Conservation (phyloP, 2,888 invertebrate species). For the Epistrophe grossulariae region DNA sequence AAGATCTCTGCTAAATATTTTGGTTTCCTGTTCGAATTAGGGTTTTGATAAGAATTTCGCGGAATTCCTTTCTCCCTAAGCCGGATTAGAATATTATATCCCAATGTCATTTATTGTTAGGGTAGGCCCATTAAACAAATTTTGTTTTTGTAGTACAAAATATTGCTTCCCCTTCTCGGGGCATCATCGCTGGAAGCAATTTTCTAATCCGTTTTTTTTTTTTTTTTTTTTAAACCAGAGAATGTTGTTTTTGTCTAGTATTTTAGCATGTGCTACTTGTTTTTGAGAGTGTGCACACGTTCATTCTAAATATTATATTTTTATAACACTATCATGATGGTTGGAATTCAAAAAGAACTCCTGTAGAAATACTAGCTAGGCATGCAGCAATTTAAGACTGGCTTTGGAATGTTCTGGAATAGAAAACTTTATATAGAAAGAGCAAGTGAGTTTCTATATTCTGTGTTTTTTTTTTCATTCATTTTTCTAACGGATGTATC, state of each 20-base stretch:
- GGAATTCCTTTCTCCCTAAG: slow-evolving; percentile 71
- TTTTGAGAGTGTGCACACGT: slow-evolving; percentile 24
- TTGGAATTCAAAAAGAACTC: slow-evolving; percentile 80
- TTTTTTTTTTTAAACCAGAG: too few species aligned
- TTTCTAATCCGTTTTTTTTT: slow-evolving; percentile 53
- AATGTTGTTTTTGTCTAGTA: background rate
- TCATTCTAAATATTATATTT: background rate
- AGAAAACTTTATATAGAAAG: slow-evolving; percentile 9
- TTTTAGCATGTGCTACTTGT: background rate
- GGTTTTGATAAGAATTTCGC: slow-evolving; percentile 83
- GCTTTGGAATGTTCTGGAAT: slow-evolving; percentile 54
- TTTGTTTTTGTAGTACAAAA: background rate
- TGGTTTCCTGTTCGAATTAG: slow-evolving; percentile 82
- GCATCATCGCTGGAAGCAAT: background rate
- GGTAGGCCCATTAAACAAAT: slow-evolving; percentile 5
- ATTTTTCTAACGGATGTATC: background rate
- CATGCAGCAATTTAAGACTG: slow-evolving; percentile 77
- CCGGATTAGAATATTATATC: slow-evolving; percentile 66
- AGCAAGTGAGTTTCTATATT: background rate
- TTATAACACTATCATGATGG: slow-evolving; percentile 8
- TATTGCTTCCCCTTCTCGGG: slow-evolving; percentile 37
- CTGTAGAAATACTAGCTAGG: slow-evolving; percentile 81
- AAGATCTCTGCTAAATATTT: slow-evolving; percentile 72
- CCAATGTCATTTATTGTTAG: slow-evolving; percentile 21
- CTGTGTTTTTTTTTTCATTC: too few species aligned